phyloP scores from a whole-genome alignment of 2,797 vertebrate genomes.

The Danionella dracula region DNA sequence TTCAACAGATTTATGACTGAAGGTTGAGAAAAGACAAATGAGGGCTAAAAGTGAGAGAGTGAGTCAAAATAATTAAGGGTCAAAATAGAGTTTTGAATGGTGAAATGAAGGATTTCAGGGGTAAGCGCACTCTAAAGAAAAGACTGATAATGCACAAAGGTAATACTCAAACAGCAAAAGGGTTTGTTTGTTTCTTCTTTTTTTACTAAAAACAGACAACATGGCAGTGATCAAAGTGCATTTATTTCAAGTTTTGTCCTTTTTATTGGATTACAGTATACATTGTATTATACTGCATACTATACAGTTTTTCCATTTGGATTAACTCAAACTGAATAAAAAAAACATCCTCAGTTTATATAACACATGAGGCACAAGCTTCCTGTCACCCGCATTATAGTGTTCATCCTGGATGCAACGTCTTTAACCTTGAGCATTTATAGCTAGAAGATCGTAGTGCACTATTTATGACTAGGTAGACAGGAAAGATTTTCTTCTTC shows the following conservation, averaged over 20 bases:
- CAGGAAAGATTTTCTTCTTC: conserved; percentile 16
- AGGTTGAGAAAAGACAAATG: neutral
- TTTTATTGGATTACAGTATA: no score
- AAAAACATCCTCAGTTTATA: neutral
- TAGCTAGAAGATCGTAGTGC: conserved; percentile 1
- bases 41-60: neutral
- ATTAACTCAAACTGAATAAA: no score
- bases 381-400: neutral
- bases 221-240: no score
- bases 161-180: no score
- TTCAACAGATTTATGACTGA: conserved; percentile 24
- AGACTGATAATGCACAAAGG: neutral
- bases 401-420: neutral
- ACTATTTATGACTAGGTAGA: conserved; percentile 34
- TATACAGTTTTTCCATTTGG: no score
- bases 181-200: no score
- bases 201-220: no score
- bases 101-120: neutral
- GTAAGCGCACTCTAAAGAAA: neutral
- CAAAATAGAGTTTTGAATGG: neutral
- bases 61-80: neutral
- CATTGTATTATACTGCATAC: no score
- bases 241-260: no score
- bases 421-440: conserved; percentile 41
- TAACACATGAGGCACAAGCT: neutral